Base-by-base conservation (phyloP, 2,888 invertebrate genomes). In the Eupelmus urozonus region DNA sequence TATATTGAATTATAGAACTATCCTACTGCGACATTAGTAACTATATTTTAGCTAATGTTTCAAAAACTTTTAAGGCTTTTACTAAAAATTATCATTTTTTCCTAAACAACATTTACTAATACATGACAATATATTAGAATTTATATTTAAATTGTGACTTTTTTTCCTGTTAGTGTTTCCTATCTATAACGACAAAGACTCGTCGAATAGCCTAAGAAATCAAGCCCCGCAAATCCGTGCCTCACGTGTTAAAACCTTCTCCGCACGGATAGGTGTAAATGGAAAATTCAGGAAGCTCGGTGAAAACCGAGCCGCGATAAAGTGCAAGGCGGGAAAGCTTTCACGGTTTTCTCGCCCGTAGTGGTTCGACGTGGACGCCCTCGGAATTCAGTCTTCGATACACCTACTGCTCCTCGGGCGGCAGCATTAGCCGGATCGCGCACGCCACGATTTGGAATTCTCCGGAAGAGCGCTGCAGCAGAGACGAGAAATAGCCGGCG, bases 401-500 rank as follows among this genome's bases (percentile, higher is more conserved):
- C 29, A 27, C 29, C 27, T 29, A 23, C 57, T 20, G 27, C n/a
- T 25, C 62, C 62, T 16, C 40, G 16, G 9, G 16, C 16, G 23
- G 16, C 11, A 20, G 62, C 65, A 65, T 65, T 65, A 65, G 51
- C 65, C 18, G 65, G 65, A 65, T 65, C 65, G 65, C 65, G 65
- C 65, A n/a, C 25, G 49, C 49, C 25, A 2, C 18, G 57, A 69
- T 51, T 69, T 53, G 25, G 57, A 69, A 69, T 69, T 69, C 69
- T 42, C 57, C 23, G 13, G 55, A 51, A 20, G 45, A 13, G 27
- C 3, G 23, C 13, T 5, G 18, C 51, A 18, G n/a, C 49, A 9
- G 20, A 16, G 70, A 55, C 45, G 59, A 59, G 70, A 45, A 45
- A 59, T 66, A 53, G 66, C 66, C 53, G 34, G 18, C 49, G 65